phyloP scores from a whole-genome alignment of 2,113 vertebrate species.

The Rallus limicola region DNA sequence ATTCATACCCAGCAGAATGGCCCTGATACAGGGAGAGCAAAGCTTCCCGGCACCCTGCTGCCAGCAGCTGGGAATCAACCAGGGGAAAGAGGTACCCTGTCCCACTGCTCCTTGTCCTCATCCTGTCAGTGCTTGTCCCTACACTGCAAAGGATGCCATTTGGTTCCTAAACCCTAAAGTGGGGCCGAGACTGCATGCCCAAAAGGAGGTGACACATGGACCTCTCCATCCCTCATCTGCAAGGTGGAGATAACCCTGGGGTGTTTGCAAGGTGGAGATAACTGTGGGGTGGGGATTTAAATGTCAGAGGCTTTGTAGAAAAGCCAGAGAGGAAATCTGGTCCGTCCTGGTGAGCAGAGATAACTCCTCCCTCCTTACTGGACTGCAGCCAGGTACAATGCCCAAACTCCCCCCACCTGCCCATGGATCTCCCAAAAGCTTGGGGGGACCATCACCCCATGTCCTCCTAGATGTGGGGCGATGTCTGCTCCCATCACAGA shows the following conservation, averaged over 20 bases:
- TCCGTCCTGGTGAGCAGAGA: not conserved
- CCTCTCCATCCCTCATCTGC: not conserved
- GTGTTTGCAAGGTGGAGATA: not conserved
- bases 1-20: fast-evolving
- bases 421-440: fast-evolving
- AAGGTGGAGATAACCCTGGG: not conserved
- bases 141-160: not conserved
- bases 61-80: fast-evolving
- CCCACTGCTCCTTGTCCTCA: fast-evolving
- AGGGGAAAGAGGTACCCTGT: fast-evolving
- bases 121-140: fast-evolving
- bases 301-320: not conserved
- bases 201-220: fast-evolving
- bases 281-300: not conserved
- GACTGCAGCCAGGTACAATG: not conserved
- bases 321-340: not conserved
- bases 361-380: fast-evolving
- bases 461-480: not conserved
- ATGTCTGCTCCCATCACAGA: not conserved
- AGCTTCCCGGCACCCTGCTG: not conserved
- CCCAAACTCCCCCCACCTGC: not conserved
- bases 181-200: fast-evolving
- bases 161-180: not conserved
- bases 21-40: not conserved
- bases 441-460: fast-evolving